Base-by-base conservation (phyloP, 1,140 invertebrate genomes). In the Papilio aristodemus region DNA sequence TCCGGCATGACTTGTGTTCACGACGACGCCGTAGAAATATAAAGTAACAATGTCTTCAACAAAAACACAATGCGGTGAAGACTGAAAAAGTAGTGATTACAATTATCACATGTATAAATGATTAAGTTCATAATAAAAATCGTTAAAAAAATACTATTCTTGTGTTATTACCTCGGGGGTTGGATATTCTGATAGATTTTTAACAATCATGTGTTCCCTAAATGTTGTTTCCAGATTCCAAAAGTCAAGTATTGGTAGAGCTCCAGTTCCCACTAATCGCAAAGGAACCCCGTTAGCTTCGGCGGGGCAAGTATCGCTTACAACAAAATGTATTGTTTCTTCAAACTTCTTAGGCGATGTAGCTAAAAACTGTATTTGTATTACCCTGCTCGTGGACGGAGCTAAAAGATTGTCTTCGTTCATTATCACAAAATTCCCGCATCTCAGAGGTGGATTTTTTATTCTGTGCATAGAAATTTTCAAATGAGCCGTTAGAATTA, bases 211-310 rank as follows among this genome's bases (percentile, higher is more conserved):
- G 71, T 90, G 89, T 79, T 91, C 87, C 69, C 89, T 83, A 71
- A 91, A 91, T 4, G 89, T 91, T 1, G 79, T 86, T 66, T 91
- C 87, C 46, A 89, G 71, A 70, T 91, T 91, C 89, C 89, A 91
- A 67, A 91, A 83, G 64, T 91, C 89, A 58, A 91, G 71, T 27
- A 80, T 83, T 1, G 89, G 89, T 78, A 91, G 84, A 9, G 89
- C 87, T 58, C 89, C 89, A 32, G 85, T 89, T 1, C 89, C 89
- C 7, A 89, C 85, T 25, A 91, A 75, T 68, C 72, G 89, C 0
- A 90, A 76, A 0, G 87, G 89, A n/a, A 91, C 89, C 2, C 89
- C 89, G 41, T 82, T 70, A n/a, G 86, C 85, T 73, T 91, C 88
- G 6, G 88, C 85, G 6, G 89, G 89, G 60, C 87, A 89, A 17